phyloP scores from a whole-genome alignment of 2,113 vertebrate genomes.

The Myrmophylax atrothorax region DNA sequence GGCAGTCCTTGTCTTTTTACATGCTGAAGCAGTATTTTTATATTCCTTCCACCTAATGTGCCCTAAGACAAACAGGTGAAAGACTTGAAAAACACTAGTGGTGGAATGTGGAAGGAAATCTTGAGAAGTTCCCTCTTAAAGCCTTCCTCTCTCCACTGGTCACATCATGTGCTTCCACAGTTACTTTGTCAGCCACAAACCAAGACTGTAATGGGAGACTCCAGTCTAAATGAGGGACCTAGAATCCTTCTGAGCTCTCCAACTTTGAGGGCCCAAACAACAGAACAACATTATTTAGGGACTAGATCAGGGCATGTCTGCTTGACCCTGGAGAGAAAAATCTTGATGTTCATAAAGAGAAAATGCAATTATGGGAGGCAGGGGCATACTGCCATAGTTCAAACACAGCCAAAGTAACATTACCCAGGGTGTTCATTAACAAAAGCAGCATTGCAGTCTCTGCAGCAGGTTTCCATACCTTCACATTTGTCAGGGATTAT shows the following conservation, averaged over 20 bases:
- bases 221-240: neutral
- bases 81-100: neutral
- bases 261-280: neutral
- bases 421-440: neutral
- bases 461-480: neutral
- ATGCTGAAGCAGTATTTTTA: neutral
- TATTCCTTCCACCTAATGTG: neutral
- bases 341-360: neutral
- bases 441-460: neutral
- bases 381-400: neutral
- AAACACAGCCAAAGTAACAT: neutral
- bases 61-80: neutral
- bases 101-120: neutral
- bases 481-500: neutral
- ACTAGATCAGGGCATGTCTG: neutral
- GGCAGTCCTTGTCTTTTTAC: slow-evolving; percentile 6
- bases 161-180: neutral
- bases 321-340: neutral
- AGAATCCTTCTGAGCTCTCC: neutral
- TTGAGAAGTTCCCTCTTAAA: neutral
- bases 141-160: neutral
- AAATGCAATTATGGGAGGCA: neutral
- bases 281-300: neutral
- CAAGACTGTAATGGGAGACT: neutral
- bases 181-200: neutral